Percentiles rank a stretch among this genome's conserved stretches.
These are phyloP conservation scores for Staurois parvus DNA, from an alignment of 2,797 vertebrate species.

Conservation along the genomic window DNA sequence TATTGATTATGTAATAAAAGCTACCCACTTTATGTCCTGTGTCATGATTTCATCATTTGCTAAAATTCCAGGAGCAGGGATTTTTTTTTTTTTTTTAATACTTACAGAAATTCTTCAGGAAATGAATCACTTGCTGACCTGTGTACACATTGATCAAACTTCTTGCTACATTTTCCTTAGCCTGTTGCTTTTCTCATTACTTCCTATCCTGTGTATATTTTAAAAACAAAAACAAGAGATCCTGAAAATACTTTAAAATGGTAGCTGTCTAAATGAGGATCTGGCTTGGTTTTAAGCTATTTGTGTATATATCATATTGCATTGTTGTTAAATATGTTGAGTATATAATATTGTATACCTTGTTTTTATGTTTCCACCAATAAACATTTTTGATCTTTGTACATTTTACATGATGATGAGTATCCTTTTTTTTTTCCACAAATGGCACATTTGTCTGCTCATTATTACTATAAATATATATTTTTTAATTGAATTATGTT, in stretches of 20 bases:
- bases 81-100: background rate
- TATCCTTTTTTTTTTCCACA: background rate
- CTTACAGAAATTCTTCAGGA: background rate
- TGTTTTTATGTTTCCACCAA: conserved; percentile 55
- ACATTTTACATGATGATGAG: conserved; percentile 37
- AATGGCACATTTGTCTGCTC: no score
- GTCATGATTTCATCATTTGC: background rate
- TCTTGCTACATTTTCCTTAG: background rate
- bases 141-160: background rate
- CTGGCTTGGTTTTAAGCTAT: conserved; percentile 17
- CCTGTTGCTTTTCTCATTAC: background rate
- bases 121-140: background rate
- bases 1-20: background rate
- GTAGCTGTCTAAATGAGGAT: background rate
- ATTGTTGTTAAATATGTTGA: conserved; percentile 30
- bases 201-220: background rate
- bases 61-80: background rate
- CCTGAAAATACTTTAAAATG: background rate
- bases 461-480: no score
- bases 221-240: background rate
- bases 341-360: conserved; percentile 36
- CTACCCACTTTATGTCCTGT: background rate
- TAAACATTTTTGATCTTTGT: conserved; percentile 60
- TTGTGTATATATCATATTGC: conserved; percentile 30
- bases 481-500: no score